Percentiles rank a stretch among this genome's conserved stretches.
Evolutionary conservation across 2,888 invertebrate species (phyloP).

Genomic region (Sphaerophoria taeniata): DNA sequence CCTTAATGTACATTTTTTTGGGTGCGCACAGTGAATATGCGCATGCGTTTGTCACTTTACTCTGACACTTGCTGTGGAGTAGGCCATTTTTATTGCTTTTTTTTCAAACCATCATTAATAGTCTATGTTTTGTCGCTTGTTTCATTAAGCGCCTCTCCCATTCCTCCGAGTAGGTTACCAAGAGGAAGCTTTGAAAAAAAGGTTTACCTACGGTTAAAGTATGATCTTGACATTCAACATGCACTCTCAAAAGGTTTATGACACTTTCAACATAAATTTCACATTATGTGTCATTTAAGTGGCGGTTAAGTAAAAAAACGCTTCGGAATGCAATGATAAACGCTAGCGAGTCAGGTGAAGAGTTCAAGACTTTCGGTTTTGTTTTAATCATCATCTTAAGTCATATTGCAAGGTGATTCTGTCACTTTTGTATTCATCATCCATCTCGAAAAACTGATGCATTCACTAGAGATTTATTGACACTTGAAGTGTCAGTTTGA

Average conservation of each 20-base stretch:
- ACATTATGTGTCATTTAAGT: conserved; percentile 30
- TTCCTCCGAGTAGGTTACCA: background rate
- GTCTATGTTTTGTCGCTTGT: conserved; percentile 43
- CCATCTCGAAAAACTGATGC: conserved; percentile 3
- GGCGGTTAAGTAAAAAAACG: conserved; percentile 15
- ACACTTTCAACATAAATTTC: conserved; percentile 40
- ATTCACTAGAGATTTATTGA: conserved; percentile 7
- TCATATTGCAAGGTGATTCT: conserved; percentile 44
- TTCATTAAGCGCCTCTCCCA: background rate
- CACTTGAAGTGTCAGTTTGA: conserved; percentile 44
- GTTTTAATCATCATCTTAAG: conserved; percentile 15
- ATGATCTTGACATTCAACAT: conserved; percentile 69
- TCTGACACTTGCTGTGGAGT: conserved; percentile 1
- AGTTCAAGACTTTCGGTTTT: conserved; percentile 41
- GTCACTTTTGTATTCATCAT: conserved; percentile 33
- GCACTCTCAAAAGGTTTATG: conserved; percentile 43
- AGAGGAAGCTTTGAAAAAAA: conserved; percentile 5
- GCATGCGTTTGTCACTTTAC: background rate
- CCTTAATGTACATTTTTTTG: conserved; percentile 49
- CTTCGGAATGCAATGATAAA: conserved; percentile 50
- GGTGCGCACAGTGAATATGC: conserved; percentile 27
- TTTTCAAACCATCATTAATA: conserved; percentile 19
- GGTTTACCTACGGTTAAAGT: background rate
- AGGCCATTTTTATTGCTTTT: background rate
- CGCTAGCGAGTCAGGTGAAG: background rate